phyloP scores from a whole-genome alignment of 2,113 vertebrate genomes.

The Grallaria varia region DNA sequence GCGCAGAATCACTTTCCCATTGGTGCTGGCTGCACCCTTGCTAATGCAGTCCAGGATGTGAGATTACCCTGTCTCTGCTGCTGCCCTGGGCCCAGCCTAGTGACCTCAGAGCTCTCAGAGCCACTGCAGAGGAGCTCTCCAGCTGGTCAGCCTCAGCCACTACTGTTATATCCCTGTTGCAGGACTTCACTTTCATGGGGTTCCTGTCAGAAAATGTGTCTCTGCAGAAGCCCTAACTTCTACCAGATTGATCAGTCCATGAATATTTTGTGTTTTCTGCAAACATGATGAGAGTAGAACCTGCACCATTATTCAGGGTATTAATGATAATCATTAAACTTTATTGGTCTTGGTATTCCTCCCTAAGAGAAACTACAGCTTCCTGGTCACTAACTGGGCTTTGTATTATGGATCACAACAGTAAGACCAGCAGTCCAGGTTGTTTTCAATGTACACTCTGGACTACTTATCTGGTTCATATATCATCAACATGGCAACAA shows the following conservation, averaged over 20 bases:
- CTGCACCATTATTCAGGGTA: neutral
- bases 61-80: neutral
- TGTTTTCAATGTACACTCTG: neutral
- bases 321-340: neutral
- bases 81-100: neutral
- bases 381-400: neutral
- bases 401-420: neutral
- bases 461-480: neutral
- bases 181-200: neutral
- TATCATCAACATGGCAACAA: neutral
- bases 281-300: neutral
- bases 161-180: neutral
- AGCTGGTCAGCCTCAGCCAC: neutral
- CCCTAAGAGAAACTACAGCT: neutral
- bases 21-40: neutral
- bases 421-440: neutral
- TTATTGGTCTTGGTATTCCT: neutral
- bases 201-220: neutral
- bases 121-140: neutral
- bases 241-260: neutral
- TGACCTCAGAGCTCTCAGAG: neutral
- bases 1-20: neutral
- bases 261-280: neutral
- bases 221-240: neutral
- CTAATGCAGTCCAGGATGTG: neutral